Percentiles rank a stretch among this genome's conserved stretches.
These are phyloP conservation scores for Tigriopus japonicus DNA, from an alignment of 1,140 invertebrate species.

Conservation along the genomic window DNA sequence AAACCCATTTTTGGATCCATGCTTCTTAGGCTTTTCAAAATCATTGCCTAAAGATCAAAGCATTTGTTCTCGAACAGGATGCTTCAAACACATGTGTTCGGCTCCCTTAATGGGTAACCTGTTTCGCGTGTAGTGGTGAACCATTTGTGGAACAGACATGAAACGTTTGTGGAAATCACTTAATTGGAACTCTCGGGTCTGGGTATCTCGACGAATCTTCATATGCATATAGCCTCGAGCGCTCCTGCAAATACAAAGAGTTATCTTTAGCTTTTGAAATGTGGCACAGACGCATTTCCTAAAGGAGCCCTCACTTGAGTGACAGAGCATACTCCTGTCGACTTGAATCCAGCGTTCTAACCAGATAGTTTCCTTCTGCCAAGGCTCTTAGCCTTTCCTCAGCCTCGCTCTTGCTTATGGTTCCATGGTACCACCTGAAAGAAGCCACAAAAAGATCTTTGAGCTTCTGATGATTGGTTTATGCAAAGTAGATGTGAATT, in stretches of 20 bases:
- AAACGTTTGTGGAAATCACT: slow-evolving; percentile 80
- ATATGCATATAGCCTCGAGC: slow-evolving; percentile 87
- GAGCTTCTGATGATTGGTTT: too few relatives aligned
- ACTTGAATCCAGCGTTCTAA: not conserved
- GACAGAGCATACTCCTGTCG: not conserved
- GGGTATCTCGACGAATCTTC: slow-evolving; percentile 51
- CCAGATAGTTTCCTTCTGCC: not conserved
- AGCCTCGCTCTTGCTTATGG: not conserved
- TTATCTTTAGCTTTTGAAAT: not conserved
- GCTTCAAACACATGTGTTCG: slow-evolving; percentile 78
- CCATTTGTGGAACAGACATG: slow-evolving; percentile 70
- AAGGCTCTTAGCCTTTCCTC: not conserved
- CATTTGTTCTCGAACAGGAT: slow-evolving; percentile 39
- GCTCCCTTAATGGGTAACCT: slow-evolving; percentile 78
- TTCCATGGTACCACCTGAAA: slow-evolving; percentile 2
- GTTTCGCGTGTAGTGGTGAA: slow-evolving; percentile 76
- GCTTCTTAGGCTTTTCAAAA: too few relatives aligned
- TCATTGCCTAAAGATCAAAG: too few relatives aligned
- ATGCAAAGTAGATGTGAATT: too few relatives aligned
- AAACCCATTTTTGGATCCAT: too few relatives aligned
- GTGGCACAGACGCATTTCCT: not conserved
- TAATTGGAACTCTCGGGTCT: slow-evolving; percentile 47
- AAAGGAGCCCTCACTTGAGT: not conserved
- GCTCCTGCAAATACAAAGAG: slow-evolving; percentile 41
- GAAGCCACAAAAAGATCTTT: too few relatives aligned